phyloP scores from a whole-genome alignment of 23 tunicate genomes.

The Trididemnum clinides region DNA sequence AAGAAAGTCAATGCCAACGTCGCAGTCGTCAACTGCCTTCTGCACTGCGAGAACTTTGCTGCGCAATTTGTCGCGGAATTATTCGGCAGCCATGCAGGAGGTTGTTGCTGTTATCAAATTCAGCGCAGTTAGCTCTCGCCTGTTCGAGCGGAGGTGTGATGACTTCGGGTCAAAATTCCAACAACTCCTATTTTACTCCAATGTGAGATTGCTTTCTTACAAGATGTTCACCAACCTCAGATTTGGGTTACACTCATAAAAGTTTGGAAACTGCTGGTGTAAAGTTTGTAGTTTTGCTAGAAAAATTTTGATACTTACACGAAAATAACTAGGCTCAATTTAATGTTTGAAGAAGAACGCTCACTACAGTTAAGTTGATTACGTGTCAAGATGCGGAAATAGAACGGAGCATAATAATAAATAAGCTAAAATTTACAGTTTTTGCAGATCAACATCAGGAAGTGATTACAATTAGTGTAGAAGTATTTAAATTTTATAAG shows the following conservation, averaged over 20 bases:
- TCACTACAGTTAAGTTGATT: no score
- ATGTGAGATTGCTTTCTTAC: not conserved
- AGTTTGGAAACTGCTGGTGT: not conserved
- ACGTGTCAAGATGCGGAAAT: no score
- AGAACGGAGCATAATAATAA: no score
- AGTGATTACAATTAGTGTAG: no score
- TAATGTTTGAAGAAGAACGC: no score
- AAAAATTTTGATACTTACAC: no score
- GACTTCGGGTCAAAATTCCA: not conserved
- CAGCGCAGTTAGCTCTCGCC: not conserved
- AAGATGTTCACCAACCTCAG: not conserved
- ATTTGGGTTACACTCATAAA: not conserved
- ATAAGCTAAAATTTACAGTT: no score
- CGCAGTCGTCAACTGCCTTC: conserved; percentile 47
- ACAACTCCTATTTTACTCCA: no score
- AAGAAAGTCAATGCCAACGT: conserved; percentile 19
- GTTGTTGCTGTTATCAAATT: conserved; percentile 46
- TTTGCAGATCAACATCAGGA: no score
- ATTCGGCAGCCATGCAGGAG: conserved; percentile 50
- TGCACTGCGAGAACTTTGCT: conserved; percentile 56
- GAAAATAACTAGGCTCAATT: no score
- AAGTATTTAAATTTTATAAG: no score
- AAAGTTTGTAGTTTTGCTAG: no score
- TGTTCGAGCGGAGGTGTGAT: not conserved
- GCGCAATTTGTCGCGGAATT: conserved; percentile 45